Percentiles rank a stretch among this genome's conserved stretches.
Evolutionary conservation across 2,797 vertebrate species (phyloP).

Genomic region (Smutsia gigantea): DNA sequence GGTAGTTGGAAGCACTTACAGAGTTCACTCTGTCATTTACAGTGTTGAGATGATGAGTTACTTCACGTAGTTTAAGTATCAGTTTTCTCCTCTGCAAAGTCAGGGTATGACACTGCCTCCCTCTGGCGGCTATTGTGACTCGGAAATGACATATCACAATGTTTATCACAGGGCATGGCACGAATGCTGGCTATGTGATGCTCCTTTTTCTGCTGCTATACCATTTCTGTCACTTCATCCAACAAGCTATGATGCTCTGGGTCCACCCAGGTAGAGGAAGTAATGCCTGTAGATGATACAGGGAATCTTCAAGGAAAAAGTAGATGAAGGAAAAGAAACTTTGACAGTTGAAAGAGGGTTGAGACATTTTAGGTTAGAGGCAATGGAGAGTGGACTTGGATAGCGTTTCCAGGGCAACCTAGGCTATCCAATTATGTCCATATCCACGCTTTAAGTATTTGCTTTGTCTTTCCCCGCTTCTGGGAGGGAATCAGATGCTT

Average conservation of each 20-base stretch:
- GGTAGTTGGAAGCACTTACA: not conserved
- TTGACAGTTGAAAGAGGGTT: not conserved
- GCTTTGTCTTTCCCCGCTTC: not conserved
- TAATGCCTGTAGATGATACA: not conserved
- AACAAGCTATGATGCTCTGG: not conserved
- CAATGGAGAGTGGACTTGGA: not conserved
- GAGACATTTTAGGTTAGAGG: not conserved
- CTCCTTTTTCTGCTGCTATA: not conserved
- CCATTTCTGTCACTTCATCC: not conserved
- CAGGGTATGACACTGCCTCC: not conserved
- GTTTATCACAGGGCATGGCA: not conserved
- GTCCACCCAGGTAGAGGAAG: not conserved
- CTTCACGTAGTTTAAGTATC: not conserved
- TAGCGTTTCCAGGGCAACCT: not conserved
- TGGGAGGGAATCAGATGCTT: not conserved
- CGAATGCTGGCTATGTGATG: not conserved
- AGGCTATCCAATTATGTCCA: not conserved
- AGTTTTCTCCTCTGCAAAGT: conserved; percentile 21
- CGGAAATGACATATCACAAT: not conserved
- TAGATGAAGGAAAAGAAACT: not conserved
- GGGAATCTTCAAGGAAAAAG: not conserved
- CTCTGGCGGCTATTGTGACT: not conserved
- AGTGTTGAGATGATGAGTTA: not conserved
- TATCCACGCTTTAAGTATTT: not conserved
- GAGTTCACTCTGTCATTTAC: not conserved